A percentile compares a stretch with the other conserved stretches of the same genome.
Evolutionary conservation across 2,888 invertebrate species (phyloP).

Genomic region (Sturmia bella): DNA sequence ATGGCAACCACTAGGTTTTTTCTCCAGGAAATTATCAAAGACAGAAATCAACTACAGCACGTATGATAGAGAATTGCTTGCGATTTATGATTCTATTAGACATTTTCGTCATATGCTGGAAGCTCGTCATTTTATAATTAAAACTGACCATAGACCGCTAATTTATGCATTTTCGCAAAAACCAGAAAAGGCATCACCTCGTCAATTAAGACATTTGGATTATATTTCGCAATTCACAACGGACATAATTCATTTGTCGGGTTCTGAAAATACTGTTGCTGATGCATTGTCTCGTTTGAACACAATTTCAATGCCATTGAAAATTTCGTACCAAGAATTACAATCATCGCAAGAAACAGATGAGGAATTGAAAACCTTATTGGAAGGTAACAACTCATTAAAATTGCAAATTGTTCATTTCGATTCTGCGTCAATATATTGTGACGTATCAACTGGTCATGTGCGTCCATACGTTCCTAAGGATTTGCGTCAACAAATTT

Average conservation of each 20-base stretch:
- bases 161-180: too few relatives aligned
- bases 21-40: conserved; percentile 75
- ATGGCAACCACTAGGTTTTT: conserved; percentile 69
- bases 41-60: conserved; percentile 50
- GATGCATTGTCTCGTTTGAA: conserved; percentile 71
- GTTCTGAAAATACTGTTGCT: conserved; percentile 66
- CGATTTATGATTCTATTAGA: conserved; percentile 53
- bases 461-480: conserved; percentile 29
- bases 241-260: conserved; percentile 40
- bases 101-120: conserved; percentile 27
- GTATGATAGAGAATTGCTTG: conserved; percentile 64
- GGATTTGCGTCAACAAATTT: conserved; percentile 11
- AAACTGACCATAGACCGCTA: conserved; percentile 69
- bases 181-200: too few relatives aligned
- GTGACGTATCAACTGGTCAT: conserved; percentile 43
- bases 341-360: conserved; percentile 34
- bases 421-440: conserved; percentile 24
- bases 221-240: conserved; percentile 71
- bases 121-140: conserved; percentile 64
- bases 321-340: conserved; percentile 32
- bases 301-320: conserved; percentile 31
- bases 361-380: conserved; percentile 39
- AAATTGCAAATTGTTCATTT: conserved; percentile 42
- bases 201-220: conserved; percentile 77
- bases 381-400: conserved; percentile 44